Evolutionary conservation across 1,140 invertebrate species (phyloP), one percentile per base, ranked within the genome.

Genomic region (Pseudomyrmex pallidus): DNA sequence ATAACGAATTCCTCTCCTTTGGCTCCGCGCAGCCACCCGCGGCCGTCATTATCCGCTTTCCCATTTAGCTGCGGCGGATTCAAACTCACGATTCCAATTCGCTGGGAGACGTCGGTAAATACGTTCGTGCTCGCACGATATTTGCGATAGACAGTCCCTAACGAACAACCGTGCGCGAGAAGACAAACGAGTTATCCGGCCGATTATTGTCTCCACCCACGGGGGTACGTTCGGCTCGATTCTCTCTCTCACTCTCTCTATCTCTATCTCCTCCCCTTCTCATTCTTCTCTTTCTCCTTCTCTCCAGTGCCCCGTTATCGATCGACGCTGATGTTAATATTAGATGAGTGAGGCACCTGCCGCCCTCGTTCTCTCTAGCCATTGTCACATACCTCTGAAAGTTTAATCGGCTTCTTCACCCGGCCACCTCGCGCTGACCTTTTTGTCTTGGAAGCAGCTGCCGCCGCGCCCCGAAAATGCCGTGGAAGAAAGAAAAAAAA

Each of bases 181-280:
- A 89, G 88, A 89, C 88, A 89, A 89, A 89, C 88, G 88, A 89
- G 88, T 89, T 89, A 89, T 89, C 82, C 82, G 84, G 66, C 82
- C 88, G 87, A 89, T 89, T 89, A 89, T 89, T 89, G 88, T 89
- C 85, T 85, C 88, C 88, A 83, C 85, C 87, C 87, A 88, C 78
- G 64, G 70, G 76, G 61, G 61, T 48, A 61, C 10, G 35, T 70
- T 44, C 48, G 46, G 66, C 86, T 74, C 73, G 70, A 78, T 84
- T 25, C 63, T 80, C 61, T 77, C 50, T 25, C 59, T 52, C 56
- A 82, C 54, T 56, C 63, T 63, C 74, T 20, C 57, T n/a, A n/a
- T n/a, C n/a, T n/a, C n/a, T n/a, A n/a, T 82, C 52, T 70, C 64
- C 63, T 35, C 72, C 68, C 83, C 5, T 35, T 35, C 35, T 35